Evolutionary conservation across 2,113 vertebrate species (phyloP).

Genomic region (Stegastes partitus): DNA sequence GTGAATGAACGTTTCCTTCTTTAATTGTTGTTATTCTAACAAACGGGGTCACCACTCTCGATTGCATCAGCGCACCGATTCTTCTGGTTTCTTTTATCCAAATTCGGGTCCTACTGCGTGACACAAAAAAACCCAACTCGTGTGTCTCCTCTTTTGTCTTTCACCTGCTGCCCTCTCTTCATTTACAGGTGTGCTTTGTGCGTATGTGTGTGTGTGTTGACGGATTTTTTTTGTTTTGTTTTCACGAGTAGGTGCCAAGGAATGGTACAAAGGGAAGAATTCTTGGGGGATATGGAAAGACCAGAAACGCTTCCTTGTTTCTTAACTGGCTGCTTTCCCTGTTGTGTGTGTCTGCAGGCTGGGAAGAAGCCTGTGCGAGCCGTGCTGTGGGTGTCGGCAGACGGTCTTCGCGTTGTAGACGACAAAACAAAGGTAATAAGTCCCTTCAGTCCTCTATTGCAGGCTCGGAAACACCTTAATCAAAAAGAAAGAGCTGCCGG

Average conservation of each 20-base stretch:
- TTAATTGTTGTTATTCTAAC: slow-evolving; percentile 52
- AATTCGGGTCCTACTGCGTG: slow-evolving; percentile 25
- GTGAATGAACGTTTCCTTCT: slow-evolving; percentile 46
- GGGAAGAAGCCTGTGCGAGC: slow-evolving; percentile 97
- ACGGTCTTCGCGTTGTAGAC: slow-evolving; percentile 97
- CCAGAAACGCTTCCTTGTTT: background rate
- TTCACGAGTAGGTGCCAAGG: slow-evolving; percentile 39
- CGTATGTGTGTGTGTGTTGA: slow-evolving; percentile 20
- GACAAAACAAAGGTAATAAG: slow-evolving; percentile 97
- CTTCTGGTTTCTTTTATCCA: slow-evolving; percentile 31
- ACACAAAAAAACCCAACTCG: slow-evolving; percentile 22
- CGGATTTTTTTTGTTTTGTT: too few species aligned
- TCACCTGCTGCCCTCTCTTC: slow-evolving; percentile 54
- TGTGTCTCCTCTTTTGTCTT: slow-evolving; percentile 45
- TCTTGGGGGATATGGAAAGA: background rate
- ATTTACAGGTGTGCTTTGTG: slow-evolving; percentile 61
- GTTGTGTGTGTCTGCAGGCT: slow-evolving; percentile 85
- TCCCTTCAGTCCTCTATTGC: background rate
- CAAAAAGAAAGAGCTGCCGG: background rate
- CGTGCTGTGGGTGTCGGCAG: slow-evolving; percentile 97
- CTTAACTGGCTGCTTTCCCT: slow-evolving; percentile 46
- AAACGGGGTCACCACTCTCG: slow-evolving; percentile 42
- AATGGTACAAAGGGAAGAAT: slow-evolving; percentile 30
- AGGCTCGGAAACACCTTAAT: slow-evolving; percentile 12
- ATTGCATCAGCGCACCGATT: slow-evolving; percentile 54